Evolutionary conservation across 2,797 vertebrate species (phyloP).

Genomic region (Sebastes kiyomatsui): DNA sequence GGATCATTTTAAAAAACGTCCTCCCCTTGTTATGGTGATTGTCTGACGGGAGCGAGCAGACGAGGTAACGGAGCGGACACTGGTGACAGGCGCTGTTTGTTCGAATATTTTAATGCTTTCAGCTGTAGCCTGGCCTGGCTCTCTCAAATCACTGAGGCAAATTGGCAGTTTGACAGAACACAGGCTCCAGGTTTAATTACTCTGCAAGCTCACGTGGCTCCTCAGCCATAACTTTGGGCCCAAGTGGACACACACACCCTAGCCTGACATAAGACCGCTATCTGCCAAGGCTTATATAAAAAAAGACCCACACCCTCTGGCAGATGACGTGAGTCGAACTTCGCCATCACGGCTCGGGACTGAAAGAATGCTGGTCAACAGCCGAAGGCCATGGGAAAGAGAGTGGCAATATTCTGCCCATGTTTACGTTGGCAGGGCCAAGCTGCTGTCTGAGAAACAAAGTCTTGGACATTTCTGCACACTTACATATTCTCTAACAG

Average conservation of each 20-base stretch:
- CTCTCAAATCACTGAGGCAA: slow-evolving; percentile 6
- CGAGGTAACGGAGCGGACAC: not conserved
- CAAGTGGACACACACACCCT: slow-evolving; percentile 70
- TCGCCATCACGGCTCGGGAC: slow-evolving; percentile 59
- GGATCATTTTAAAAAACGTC: slow-evolving; percentile 8
- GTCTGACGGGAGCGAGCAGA: not conserved
- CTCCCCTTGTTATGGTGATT: not conserved
- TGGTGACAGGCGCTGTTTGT: not conserved
- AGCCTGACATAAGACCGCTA: slow-evolving; percentile 66
- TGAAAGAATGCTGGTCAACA: slow-evolving; percentile 68
- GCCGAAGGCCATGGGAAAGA: slow-evolving; percentile 62
- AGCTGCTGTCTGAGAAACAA: slow-evolving; percentile 27
- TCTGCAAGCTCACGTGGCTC: slow-evolving; percentile 40
- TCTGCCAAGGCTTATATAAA: slow-evolving; percentile 68
- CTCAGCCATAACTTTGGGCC: slow-evolving; percentile 43
- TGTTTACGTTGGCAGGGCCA: slow-evolving; percentile 69
- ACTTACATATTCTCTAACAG: not conserved
- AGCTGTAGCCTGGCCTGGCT: not conserved
- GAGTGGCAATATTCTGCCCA: slow-evolving; percentile 58
- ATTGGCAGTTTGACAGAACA: slow-evolving; percentile 27
- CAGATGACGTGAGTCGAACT: slow-evolving; percentile 64
- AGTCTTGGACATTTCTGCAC: slow-evolving; percentile 13
- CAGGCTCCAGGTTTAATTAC: slow-evolving; percentile 63
- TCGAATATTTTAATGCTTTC: slow-evolving; percentile 3
- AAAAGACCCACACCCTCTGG: slow-evolving; percentile 64